Evolutionary conservation across 2,888 invertebrate genomes (phyloP).

Genomic region (Athalia circularis): DNA sequence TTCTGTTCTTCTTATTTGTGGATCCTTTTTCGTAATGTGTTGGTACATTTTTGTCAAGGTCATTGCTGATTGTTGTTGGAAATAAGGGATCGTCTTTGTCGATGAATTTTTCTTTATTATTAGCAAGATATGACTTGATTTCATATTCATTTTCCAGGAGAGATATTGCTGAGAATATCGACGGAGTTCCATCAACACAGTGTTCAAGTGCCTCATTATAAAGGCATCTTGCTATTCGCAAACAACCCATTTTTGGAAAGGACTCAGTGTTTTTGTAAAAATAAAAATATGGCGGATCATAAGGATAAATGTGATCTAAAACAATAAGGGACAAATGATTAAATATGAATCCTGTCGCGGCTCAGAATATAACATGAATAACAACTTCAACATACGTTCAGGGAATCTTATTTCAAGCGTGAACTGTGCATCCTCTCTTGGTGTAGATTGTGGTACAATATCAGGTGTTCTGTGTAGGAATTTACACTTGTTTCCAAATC

Average conservation of each 20-base stretch:
- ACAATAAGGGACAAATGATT: constrained; percentile 34
- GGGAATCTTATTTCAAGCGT: constrained; percentile 87
- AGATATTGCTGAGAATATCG: constrained; percentile 84
- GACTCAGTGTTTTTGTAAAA: constrained; percentile 76
- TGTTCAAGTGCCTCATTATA: constrained; percentile 81
- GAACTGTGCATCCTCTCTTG: constrained; percentile 73
- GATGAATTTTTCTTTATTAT: constrained; percentile 79
- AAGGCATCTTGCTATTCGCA: constrained; percentile 81
- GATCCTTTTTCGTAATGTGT: constrained; percentile 82
- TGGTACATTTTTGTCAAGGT: constrained; percentile 70
- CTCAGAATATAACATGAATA: background rate
- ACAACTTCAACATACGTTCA: constrained; percentile 70
- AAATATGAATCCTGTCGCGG: background rate
- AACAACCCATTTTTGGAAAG: constrained; percentile 79
- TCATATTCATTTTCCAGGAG: constrained; percentile 82
- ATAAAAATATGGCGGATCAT: constrained; percentile 84
- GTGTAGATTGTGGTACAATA: constrained; percentile 64
- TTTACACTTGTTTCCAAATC: constrained; percentile 84
- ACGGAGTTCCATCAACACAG: constrained; percentile 83
- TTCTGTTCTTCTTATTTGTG: constrained; percentile 76
- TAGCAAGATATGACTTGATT: constrained; percentile 78
- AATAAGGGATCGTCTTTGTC: constrained; percentile 76
- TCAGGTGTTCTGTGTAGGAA: constrained; percentile 81
- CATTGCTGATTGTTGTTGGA: constrained; percentile 60
- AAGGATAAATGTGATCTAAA: constrained; percentile 81